A percentile compares a stretch with the other conserved stretches of the same genome.
Conservation (phyloP, 2,113 vertebrate genomes). For the Scytalopus superciliaris region DNA sequence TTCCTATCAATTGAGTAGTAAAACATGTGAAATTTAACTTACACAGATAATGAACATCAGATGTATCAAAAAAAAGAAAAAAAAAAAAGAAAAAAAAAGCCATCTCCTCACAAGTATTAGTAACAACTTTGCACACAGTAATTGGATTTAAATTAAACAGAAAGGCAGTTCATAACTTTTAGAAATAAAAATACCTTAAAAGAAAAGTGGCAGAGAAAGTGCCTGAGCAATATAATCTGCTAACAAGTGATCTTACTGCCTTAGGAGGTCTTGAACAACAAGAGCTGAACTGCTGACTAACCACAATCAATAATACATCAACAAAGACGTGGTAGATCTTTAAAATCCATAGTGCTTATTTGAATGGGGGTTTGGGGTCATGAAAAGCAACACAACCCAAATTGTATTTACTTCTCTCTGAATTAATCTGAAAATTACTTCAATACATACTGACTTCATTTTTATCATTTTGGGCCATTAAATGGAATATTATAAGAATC, state of each 20-base stretch:
- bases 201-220: background rate
- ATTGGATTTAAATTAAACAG: background rate
- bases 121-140: background rate
- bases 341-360: constrained; percentile 49
- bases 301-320: constrained; percentile 44
- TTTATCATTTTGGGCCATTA: background rate
- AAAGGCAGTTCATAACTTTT: background rate
- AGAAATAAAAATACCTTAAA: background rate
- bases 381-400: background rate
- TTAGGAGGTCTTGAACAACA: background rate
- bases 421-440: constrained; percentile 16
- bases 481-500: background rate
- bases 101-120: background rate
- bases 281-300: constrained; percentile 42
- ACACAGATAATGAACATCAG: background rate
- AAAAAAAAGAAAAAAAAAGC: background rate
- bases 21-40: background rate
- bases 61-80: background rate
- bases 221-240: background rate
- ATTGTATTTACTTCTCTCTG: constrained; percentile 37
- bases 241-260: background rate
- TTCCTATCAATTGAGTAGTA: background rate
- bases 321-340: background rate
- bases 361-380: background rate
- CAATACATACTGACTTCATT: background rate